A percentile compares a stretch with the other conserved stretches of the same genome.
These are phyloP conservation scores for Mimumesa dahlbomi DNA, from an alignment of 2,888 invertebrate genomes.

Conservation along the genomic window DNA sequence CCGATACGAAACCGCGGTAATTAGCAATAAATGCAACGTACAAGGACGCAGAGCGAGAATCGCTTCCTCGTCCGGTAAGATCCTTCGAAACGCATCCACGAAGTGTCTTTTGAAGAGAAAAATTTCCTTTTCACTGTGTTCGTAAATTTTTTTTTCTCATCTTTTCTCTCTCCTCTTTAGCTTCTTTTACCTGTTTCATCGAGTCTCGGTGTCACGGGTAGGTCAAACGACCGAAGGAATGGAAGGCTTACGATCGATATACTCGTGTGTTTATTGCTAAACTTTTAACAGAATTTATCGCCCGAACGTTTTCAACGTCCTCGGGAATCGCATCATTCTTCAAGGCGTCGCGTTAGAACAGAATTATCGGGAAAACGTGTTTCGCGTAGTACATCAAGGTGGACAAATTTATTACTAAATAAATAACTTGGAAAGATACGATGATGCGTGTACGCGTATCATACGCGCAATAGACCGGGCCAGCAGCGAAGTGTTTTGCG, in stretches of 20 bases:
- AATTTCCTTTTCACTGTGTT: constrained; percentile 12
- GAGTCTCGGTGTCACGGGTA: constrained; percentile 10
- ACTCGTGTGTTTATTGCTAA: constrained; percentile 39
- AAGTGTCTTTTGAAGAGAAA: too few relatives aligned
- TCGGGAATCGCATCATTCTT: constrained; percentile 31
- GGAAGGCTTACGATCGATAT: constrained; percentile 43
- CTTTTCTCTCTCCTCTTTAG: constrained; percentile 7
- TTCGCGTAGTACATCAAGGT: constrained; percentile 51
- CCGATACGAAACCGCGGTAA: constrained; percentile 38
- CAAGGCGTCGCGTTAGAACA: constrained; percentile 29
- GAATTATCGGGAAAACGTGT: constrained; percentile 51
- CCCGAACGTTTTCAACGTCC: constrained; percentile 28
- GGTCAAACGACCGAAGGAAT: constrained; percentile 33
- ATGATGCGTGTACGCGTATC: constrained; percentile 25
- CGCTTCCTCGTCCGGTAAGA: constrained; percentile 19
- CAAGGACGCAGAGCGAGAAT: constrained; percentile 5
- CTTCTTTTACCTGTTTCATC: neutral
- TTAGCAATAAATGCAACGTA: constrained; percentile 49
- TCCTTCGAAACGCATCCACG: constrained; percentile 12
- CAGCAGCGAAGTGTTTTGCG: too few relatives aligned
- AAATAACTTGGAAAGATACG: constrained; percentile 49
- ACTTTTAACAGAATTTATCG: constrained; percentile 47
- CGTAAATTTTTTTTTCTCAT: constrained; percentile 1
- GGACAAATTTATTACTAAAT: constrained; percentile 59
- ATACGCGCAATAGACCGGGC: constrained; percentile 11